A percentile compares a stretch with the other conserved stretches of the same genome.
phyloP scores from a whole-genome alignment of 2,113 vertebrate species.

The Neodontobutis hainanensis region DNA sequence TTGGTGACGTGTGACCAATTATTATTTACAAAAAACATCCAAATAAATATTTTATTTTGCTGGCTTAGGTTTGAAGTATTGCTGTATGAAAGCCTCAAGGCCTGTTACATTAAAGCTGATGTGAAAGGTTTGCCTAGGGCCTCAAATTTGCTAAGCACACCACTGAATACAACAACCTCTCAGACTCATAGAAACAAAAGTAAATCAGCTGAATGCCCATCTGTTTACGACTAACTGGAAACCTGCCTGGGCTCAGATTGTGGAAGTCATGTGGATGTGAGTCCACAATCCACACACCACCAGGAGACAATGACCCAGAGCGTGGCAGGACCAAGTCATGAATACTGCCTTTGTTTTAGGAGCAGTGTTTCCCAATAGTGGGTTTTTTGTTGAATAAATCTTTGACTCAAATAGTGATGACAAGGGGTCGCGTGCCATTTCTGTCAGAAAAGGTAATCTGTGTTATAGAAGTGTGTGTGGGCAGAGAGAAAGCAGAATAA shows the following conservation, averaged over 20 bases:
- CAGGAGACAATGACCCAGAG: slow-evolving; percentile 18
- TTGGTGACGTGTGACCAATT: too few species aligned
- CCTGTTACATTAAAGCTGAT: too few species aligned
- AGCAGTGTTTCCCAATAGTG: slow-evolving; percentile 29
- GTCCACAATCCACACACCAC: neutral
- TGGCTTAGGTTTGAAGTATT: too few species aligned
- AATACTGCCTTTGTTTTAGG: slow-evolving; percentile 57
- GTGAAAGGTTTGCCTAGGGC: too few species aligned
- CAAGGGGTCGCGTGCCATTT: slow-evolving; percentile 11
- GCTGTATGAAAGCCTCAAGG: too few species aligned
- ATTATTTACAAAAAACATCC: too few species aligned
- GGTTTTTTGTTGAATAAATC: slow-evolving; percentile 41
- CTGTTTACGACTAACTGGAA: slow-evolving; percentile 32
- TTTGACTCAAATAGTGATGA: slow-evolving; percentile 28
- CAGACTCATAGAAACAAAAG: slow-evolving; percentile 16
- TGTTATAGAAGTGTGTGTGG: neutral
- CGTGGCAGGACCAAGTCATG: slow-evolving; percentile 19
- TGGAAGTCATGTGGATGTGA: neutral
- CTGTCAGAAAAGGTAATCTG: slow-evolving; percentile 15
- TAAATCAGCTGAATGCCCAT: slow-evolving; percentile 13
- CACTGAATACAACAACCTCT: slow-evolving; percentile 12
- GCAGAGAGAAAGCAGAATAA: too few species aligned
- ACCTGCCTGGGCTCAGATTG: slow-evolving; percentile 1
- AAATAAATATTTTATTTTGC: too few species aligned
- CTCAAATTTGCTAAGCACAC: too few species aligned